phyloP scores from a whole-genome alignment of 2,113 vertebrate genomes.

The Martes martes region DNA sequence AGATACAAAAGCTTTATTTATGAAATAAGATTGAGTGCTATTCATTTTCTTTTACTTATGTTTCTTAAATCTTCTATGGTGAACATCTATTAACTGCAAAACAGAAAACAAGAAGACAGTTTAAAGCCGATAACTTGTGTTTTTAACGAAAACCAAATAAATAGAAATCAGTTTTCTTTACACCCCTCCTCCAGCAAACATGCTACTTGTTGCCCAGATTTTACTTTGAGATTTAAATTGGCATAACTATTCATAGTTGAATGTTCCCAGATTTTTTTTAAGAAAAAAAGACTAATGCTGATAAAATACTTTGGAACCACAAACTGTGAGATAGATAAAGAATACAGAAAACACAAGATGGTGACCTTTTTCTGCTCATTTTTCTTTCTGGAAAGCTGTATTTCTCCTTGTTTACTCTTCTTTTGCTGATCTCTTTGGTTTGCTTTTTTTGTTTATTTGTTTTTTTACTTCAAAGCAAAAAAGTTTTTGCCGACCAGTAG shows the following conservation, averaged over 20 bases:
- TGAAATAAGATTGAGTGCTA: not conserved
- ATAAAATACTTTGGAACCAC: conserved; percentile 47
- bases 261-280: not conserved
- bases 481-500: conserved; percentile 45
- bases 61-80: not conserved
- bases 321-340: conserved; percentile 37
- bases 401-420: not conserved
- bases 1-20: not conserved
- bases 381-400: not conserved
- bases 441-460: not conserved
- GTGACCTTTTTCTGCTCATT: conserved; percentile 45
- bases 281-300: not conserved
- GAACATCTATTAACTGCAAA: not conserved
- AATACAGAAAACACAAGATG: conserved; percentile 27
- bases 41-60: not conserved
- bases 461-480: conserved; percentile 46
- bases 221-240: conserved; percentile 37
- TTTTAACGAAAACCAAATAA: conserved; percentile 33
- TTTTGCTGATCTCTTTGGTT: conserved; percentile 52
- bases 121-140: not conserved
- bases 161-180: conserved; percentile 27
- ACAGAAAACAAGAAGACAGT: not conserved
- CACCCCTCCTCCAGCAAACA: not conserved
- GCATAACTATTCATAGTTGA: not conserved
- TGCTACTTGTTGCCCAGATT: not conserved